Base-by-base conservation (phyloP, 2,797 vertebrate genomes). In the Oophaga sylvatica region DNA sequence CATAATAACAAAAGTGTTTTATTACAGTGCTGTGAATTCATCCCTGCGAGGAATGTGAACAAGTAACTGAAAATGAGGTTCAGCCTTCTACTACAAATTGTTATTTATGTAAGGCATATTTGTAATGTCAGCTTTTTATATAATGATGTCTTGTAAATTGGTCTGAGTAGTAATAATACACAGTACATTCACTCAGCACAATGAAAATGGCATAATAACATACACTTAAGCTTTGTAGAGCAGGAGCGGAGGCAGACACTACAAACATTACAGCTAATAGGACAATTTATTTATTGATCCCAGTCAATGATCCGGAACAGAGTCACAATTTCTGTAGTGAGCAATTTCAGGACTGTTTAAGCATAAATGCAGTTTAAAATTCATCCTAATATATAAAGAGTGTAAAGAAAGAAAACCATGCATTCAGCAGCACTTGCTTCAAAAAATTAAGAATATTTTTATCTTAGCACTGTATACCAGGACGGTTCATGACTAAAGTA, bases 251-350 rank as follows among this genome's bases (percentile, higher is more conserved):
- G 71, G 41, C 41, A 53, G 73, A 26, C n/a, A 26, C 22, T 26
- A 56, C 48, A 56, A 22, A 3, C 73, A 77, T 77, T 77, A 56
- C 73, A 13, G 73, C 45, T 77, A 77, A 77, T 56, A 56, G 73
- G 73, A 26, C 45, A 26, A 53, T 77, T 77, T 77, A 53, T 77
- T 56, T 77, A 77, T 77, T 77, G 73, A 77, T 77, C 45, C 73
- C n/a, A 77, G 45, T 56, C 13, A 77, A 77, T 56, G 73, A 77
- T 77, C 73, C 53, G 22, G 73, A 77, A 56, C 45, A 77, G 73
- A 77, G 12, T 77, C 22, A n/a, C 73, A 22, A 56, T 77, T 77
- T 77, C 48, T 26, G 22, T 77, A 56, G 45, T 26, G 12, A 53
- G 48, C 73, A 77, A 77, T 77, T 26, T 15, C 48, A 77, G 73